Conservation (phyloP, 2,113 vertebrate species). For the Phrynosoma blainvillii region DNA sequence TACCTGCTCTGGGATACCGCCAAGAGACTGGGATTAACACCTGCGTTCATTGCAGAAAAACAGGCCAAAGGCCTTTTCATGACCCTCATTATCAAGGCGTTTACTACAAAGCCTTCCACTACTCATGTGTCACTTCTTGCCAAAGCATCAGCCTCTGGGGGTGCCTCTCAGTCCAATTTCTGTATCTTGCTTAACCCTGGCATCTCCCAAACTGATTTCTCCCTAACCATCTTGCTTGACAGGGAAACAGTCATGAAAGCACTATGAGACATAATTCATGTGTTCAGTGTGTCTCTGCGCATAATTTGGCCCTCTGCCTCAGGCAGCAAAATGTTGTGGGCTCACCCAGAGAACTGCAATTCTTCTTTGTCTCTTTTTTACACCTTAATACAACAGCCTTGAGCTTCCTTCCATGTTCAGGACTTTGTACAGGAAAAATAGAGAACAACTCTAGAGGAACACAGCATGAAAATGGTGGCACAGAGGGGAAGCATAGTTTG, state of each 20-base stretch:
- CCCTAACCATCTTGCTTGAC: neutral
- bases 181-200: neutral
- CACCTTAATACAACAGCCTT: neutral
- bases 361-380: too few species aligned
- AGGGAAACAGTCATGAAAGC: neutral
- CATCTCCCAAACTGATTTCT: neutral
- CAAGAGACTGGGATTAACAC: neutral
- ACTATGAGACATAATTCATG: neutral
- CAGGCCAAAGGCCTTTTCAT: slow-evolving; percentile 28
- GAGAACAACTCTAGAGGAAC: neutral
- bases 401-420: neutral
- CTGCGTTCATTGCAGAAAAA: neutral
- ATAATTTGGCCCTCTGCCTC: too few species aligned
- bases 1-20: slow-evolving; percentile 39
- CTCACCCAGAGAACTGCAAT: too few species aligned
- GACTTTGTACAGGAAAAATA: neutral
- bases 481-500: neutral
- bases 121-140: neutral
- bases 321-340: too few species aligned
- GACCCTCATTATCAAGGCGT: neutral
- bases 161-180: neutral
- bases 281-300: neutral
- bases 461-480: neutral
- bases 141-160: neutral
- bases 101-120: neutral